Base-by-base conservation (phyloP, 2,888 invertebrate species). In the Oasisia sp. region DNA sequence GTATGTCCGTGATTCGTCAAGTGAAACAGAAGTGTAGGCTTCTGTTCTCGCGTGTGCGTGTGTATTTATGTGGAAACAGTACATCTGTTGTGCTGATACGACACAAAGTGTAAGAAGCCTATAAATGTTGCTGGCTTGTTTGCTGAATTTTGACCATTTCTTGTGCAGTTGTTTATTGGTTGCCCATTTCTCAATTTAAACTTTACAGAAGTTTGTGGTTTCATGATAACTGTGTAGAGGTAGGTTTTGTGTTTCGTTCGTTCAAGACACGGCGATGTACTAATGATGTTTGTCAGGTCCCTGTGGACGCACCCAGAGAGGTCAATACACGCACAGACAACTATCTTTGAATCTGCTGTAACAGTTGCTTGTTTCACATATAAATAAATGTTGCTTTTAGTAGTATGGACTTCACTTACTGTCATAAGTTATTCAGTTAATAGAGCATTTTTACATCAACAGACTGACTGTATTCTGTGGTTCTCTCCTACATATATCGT, bases 341-440 rank as follows among this genome's bases (percentile, higher is more conserved):
- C 74, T 74, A 74, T 74, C 74, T 74, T 74, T 74, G 74, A 74
- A 74, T 74, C 74, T 74, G 74, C 74, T 74, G 74, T 74, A 74
- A 74, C 74, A 14, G n/a, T 74, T 74, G 74, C 19, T 74, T 74
- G 74, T 74, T 74, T 19, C 19, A 74, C 27, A 74, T 27, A 27
- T 38, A 27, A 74, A 74, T 74, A 74, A 74, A 74, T 74, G 74
- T 74, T 19, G 74, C 74, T 74, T 74, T 74, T 74, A 19, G 74
- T 74, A 74, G n/a, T 4, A 19, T 7, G 27, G 74, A 74, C 74
- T 19, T 74, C 27, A 19, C 27, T 50, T 50, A 50, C 38, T 38
- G 38, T 38, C 38, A 38, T 38, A 38, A 38, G 38, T 38, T 38
- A 38, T 4, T 38, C 38, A 38, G 38, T 38, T 38, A 38, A 38